Evolutionary conservation across 2,113 vertebrate species (phyloP).

Genomic region (Pollachius pollachius): DNA sequence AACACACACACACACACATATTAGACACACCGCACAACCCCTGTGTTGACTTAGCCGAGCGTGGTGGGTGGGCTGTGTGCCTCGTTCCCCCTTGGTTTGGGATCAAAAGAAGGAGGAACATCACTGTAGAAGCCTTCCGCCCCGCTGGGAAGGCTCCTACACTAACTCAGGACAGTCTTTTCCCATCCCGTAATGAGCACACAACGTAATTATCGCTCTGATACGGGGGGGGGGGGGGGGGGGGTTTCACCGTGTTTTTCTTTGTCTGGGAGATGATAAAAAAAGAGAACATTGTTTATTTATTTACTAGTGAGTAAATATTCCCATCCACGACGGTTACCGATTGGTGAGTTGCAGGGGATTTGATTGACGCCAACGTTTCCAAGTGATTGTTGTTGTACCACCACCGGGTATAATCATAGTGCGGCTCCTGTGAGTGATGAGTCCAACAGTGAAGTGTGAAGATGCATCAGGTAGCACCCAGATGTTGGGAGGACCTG

Average conservation of each 20-base stretch:
- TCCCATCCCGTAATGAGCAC: slow-evolving; percentile 15
- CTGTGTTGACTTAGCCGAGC: slow-evolving; percentile 15
- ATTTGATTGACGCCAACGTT: too few relatives aligned
- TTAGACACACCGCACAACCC: not conserved
- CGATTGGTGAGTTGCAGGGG: too few relatives aligned
- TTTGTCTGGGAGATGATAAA: not conserved
- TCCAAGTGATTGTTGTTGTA: too few relatives aligned
- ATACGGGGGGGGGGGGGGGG: not conserved
- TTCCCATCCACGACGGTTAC: too few relatives aligned
- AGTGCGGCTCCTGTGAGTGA: too few relatives aligned
- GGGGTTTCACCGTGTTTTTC: not conserved
- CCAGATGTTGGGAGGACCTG: too few relatives aligned
- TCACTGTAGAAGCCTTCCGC: slow-evolving; percentile 12
- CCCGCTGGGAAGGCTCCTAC: slow-evolving; percentile 9
- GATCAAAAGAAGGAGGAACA: slow-evolving; percentile 22
- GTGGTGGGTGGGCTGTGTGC: slow-evolving; percentile 19
- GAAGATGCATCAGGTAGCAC: too few relatives aligned
- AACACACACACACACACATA: not conserved
- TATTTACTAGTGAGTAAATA: too few relatives aligned
- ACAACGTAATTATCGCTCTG: slow-evolving; percentile 2
- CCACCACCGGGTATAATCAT: too few relatives aligned
- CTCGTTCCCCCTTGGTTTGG: slow-evolving; percentile 20
- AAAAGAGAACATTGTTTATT: too few relatives aligned
- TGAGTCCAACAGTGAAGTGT: too few relatives aligned
- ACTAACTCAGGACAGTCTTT: slow-evolving; percentile 21